Base-by-base conservation (phyloP, 2,888 invertebrate species). In the Diarsia rubi region DNA sequence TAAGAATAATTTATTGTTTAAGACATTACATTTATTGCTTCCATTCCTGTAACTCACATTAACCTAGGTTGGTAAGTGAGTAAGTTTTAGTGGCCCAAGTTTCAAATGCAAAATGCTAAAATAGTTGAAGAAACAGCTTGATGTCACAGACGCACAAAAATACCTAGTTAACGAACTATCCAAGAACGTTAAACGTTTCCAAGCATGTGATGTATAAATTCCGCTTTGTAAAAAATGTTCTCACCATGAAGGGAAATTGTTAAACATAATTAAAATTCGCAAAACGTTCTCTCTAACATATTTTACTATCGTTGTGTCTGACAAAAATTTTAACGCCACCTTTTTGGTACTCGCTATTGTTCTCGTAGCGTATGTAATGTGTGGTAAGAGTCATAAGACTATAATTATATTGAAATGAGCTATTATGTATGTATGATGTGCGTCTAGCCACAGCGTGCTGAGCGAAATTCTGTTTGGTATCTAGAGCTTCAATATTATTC, bases 331-430 rank as follows among this genome's bases (percentile, higher is more conserved):
- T 60, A 79, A 80, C 42, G 45, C 52, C 60, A 45, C 67, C 64
- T 69, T 54, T 75, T 69, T 62, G 44, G 59, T 47, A 14, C 19
- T 31, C 14, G 42, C 59, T 68, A 79, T 83, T 79, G 84, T 86
- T 59, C 37, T 60, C 16, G 37, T 59, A 57, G 45, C 57, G 47
- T 57, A 60, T 54, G 66, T 74, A 69, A 82, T 69, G 69, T 49
- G 60, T 69, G 19, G 59, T 81, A 75, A 69, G 67, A 69, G 77
- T 79, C 69, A 37, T 72, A 72, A 75, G 85, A 59, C 73, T 69
- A 71, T 78, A 75, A 78, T 84, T 73, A 54, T 78, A 81, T 83
- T 81, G 19, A 73, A 83, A 83, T 84, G 14, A 81, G 73, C 65
- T 45, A 54, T 60, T 75, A 12, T 71, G 75, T 81, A 83, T 84